Evolutionary conservation across 2,888 invertebrate species (phyloP).

Genomic region (Eupelmus urozonus): DNA sequence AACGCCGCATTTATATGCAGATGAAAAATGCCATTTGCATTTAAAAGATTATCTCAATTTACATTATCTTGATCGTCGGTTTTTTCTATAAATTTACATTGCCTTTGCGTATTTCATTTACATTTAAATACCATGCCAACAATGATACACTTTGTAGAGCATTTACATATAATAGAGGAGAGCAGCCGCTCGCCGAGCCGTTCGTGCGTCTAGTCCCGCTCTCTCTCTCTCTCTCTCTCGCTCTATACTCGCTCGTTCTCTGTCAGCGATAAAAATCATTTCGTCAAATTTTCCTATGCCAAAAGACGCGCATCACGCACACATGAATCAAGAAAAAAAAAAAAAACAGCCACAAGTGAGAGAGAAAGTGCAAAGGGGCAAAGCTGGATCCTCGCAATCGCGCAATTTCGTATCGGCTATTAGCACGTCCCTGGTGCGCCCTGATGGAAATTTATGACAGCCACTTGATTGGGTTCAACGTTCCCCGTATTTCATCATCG

Average conservation of each 20-base stretch:
- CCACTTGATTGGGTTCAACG: constrained; percentile 77
- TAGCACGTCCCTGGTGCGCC: constrained; percentile 69
- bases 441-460: constrained; percentile 77
- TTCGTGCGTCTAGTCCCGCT: constrained; percentile 15
- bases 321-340: background rate
- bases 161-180: constrained; percentile 59
- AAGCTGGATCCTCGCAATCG: constrained; percentile 31
- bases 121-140: constrained; percentile 60
- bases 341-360: background rate
- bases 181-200: constrained; percentile 14
- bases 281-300: constrained; percentile 52
- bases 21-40: constrained; percentile 61
- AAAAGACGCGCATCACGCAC: background rate
- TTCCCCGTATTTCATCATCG: constrained; percentile 72
- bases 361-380: background rate
- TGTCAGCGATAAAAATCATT: constrained; percentile 49
- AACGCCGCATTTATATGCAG: constrained; percentile 60
- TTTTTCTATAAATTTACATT: constrained; percentile 62
- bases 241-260: constrained; percentile 8
- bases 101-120: constrained; percentile 59
- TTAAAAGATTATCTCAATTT: constrained; percentile 61
- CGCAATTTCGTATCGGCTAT: constrained; percentile 73
- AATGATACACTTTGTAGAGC: constrained; percentile 57
- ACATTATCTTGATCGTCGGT: constrained; percentile 60
- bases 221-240: background rate